Percentiles rank a stretch among this genome's conserved stretches.
phyloP scores from a whole-genome alignment of 2,797 vertebrate species.

The Pseudomugil gertrudae region DNA sequence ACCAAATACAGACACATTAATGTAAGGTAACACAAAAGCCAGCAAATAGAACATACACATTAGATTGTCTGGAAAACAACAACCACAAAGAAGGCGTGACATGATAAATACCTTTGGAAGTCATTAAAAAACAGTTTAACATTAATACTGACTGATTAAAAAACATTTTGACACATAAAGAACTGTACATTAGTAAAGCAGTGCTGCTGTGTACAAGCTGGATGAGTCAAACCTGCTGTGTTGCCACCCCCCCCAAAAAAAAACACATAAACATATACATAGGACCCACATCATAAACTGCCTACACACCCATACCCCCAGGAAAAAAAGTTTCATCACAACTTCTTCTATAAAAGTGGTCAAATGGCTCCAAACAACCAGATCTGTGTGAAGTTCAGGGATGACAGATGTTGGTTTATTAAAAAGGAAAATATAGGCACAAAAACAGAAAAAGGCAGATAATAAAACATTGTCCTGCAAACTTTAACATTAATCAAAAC shows the following conservation, averaged over 20 bases:
- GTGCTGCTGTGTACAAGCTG: constrained; percentile 15
- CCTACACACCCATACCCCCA: neutral
- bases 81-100: constrained; percentile 1
- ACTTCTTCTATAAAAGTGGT: too few species aligned
- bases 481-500: neutral
- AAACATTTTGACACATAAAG: neutral
- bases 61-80: constrained; percentile 2
- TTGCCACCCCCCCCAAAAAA: neutral
- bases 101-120: constrained; percentile 9
- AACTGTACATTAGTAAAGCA: constrained; percentile 9
- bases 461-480: neutral
- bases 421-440: neutral
- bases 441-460: neutral
- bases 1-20: neutral
- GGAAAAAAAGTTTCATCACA: neutral
- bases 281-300: neutral
- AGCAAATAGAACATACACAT: constrained; percentile 8
- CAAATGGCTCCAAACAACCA: neutral
- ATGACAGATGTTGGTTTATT: neutral
- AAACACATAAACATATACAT: too few species aligned
- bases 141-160: neutral
- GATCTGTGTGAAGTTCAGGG: neutral
- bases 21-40: neutral
- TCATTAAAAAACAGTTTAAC: constrained; percentile 13
- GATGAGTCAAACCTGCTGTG: constrained; percentile 3